Base-by-base conservation (phyloP, 2,113 vertebrate genomes). In the Cranoglanis bouderius region DNA sequence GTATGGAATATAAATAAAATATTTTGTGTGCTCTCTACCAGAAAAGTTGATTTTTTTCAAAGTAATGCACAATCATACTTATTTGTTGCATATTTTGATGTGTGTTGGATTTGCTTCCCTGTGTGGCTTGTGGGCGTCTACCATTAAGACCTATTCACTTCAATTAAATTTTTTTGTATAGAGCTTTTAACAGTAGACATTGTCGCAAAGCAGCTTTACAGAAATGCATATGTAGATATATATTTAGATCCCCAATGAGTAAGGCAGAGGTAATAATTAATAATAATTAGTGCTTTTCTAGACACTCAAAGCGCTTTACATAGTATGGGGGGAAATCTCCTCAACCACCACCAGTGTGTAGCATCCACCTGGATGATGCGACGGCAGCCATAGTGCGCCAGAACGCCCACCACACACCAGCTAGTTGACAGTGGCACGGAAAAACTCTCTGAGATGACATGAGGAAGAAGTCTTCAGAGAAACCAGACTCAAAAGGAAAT, bases 1-100 rank as follows among this genome's bases (percentile, higher is more conserved):
- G 94, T 95, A 96, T 95, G 93, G 94, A 95, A 95, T 96, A 95
- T 94, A 95, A 96, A 95, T 95, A 93, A 94, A 95, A 95, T 94
- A 94, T 93, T 95, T 93, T 88, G 92, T 93, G 92, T 86, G 86
- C 89, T 89, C 85, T 93, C 89, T 93, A 86, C 82, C 85, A 82
- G 40, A 89, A 89, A 91, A 93, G 85, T 91, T 92, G 67, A 4
- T 67, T 85, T 92, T 92, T 93, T 85, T 55, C 85, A 84, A 91
- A 81, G 65, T 92, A 91, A 90, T 93, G 89, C 83, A 84, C 91
- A 88, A 90, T 85, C 26, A 70, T 88, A 89, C 51, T 63, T 91
- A 88, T 53, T 82, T 90, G 40, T 86, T 16, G 29, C 65, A 57
- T 65, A 40, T 81, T 85, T 84, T 77, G 55, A 84, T 89, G 63